A percentile compares a stretch with the other conserved stretches of the same genome.
phyloP scores from a whole-genome alignment of 2,797 vertebrate genomes.

The Pogonophryne albipinna region DNA sequence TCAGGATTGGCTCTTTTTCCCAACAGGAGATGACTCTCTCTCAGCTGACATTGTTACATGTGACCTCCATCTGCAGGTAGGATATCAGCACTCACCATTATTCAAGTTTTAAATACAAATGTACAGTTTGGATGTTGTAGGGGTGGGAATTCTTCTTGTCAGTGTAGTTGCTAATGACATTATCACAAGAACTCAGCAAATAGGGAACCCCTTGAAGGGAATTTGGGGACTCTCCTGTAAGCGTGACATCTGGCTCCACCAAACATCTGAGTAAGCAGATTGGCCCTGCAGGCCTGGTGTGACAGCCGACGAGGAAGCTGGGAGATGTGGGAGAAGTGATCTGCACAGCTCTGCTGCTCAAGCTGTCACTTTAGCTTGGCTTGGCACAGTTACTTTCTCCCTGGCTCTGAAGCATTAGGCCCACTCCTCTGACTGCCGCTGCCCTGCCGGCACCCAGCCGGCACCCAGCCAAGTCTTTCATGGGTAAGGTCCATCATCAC shows the following conservation, averaged over 20 bases:
- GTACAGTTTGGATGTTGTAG: slow-evolving; percentile 39
- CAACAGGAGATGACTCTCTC: slow-evolving; percentile 48
- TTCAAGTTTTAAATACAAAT: slow-evolving; percentile 43
- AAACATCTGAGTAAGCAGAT: slow-evolving; percentile 85
- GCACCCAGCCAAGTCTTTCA: slow-evolving; percentile 72
- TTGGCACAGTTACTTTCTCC: slow-evolving; percentile 72
- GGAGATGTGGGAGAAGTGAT: slow-evolving; percentile 75
- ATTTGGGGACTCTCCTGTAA: slow-evolving; percentile 69
- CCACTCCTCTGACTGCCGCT: slow-evolving; percentile 70
- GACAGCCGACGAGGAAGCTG: slow-evolving; percentile 75
- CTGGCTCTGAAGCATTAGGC: slow-evolving; percentile 71
- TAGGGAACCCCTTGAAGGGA: slow-evolving; percentile 67
- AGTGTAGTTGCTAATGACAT: slow-evolving; percentile 62
- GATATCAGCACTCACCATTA: slow-evolving; percentile 19
- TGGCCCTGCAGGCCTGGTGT: slow-evolving; percentile 76
- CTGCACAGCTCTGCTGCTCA: slow-evolving; percentile 72
- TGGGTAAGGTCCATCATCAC: slow-evolving; percentile 68
- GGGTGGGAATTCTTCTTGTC: slow-evolving; percentile 50
- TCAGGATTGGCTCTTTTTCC: slow-evolving; percentile 48
- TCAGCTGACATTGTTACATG: slow-evolving; percentile 42
- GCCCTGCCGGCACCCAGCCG: slow-evolving; percentile 66
- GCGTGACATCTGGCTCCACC: slow-evolving; percentile 77
- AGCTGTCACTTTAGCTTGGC: slow-evolving; percentile 81
- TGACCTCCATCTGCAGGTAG: slow-evolving; percentile 29
- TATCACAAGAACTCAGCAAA: slow-evolving; percentile 65